Evolutionary conservation across 2,888 invertebrate species (phyloP).

Genomic region (Ornithoptera priamus): DNA sequence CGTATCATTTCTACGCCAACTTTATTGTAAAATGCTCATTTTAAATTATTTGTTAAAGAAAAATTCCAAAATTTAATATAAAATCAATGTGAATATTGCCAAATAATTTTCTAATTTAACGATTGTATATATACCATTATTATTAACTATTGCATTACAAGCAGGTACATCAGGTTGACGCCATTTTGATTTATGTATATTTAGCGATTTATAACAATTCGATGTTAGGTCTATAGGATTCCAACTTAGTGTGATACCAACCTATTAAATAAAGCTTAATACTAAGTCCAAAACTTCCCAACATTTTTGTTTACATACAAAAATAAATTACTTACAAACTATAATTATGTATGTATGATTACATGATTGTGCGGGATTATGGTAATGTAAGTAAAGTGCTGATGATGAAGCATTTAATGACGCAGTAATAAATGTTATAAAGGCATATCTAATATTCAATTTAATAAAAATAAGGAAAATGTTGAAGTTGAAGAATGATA

Average conservation of each 20-base stretch:
- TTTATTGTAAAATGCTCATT: background rate
- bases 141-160: too few relatives aligned
- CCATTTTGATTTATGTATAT: background rate
- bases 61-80: too few relatives aligned
- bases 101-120: too few relatives aligned
- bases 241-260: constrained; percentile 7
- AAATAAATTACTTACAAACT: constrained; percentile 30
- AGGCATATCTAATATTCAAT: background rate
- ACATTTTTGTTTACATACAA: constrained; percentile 28
- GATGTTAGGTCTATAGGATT: constrained; percentile 4
- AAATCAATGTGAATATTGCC: too few relatives aligned
- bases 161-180: background rate
- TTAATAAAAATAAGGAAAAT: background rate
- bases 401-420: background rate
- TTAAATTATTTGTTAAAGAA: too few relatives aligned
- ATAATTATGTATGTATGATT: constrained; percentile 15
- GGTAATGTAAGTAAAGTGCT: constrained; percentile 10
- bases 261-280: constrained; percentile 4
- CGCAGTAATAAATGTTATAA: background rate
- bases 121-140: too few relatives aligned
- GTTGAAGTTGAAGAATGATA: background rate
- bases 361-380: constrained; percentile 23
- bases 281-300: constrained; percentile 23
- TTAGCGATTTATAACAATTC: background rate
- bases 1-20: background rate